phyloP scores from a whole-genome alignment of 2,797 vertebrate species.

The Antrozous pallidus region DNA sequence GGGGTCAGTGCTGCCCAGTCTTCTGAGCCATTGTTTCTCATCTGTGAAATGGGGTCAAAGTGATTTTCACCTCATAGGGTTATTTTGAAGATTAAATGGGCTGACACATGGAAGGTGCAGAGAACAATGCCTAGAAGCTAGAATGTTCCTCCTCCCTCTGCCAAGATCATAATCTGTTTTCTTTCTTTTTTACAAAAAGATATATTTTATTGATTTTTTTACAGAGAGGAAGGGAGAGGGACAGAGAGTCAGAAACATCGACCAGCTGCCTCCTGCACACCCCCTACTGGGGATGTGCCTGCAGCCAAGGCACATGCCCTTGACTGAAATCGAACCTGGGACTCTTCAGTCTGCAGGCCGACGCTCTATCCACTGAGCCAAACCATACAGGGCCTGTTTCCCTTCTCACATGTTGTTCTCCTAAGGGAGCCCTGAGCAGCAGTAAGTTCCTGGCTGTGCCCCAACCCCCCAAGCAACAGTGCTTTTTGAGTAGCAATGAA shows the following conservation, averaged over 20 bases:
- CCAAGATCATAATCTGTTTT: background rate
- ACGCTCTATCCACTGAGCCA: no score
- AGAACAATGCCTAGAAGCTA: background rate
- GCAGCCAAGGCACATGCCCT: no score
- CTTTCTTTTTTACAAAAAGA: background rate
- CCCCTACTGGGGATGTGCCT: no score
- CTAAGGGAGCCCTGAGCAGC: constrained; percentile 26
- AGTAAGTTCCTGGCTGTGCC: background rate
- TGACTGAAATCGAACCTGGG: no score
- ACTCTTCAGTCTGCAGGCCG: no score
- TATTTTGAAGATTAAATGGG: background rate
- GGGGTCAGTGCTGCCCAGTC: background rate
- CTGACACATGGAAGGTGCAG: background rate
- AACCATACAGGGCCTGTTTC: background rate
- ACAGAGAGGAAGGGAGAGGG: no score
- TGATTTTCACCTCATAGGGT: background rate
- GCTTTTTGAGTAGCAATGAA: constrained; percentile 40
- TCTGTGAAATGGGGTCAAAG: background rate
- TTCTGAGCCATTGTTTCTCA: background rate
- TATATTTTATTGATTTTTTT: no score
- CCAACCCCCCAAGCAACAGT: background rate
- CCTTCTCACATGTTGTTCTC: constrained; percentile 54
- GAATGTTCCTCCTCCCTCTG: background rate
- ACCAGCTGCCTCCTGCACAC: no score
- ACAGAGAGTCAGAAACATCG: no score